These are phyloP conservation scores for Phaedon cochleariae DNA, from an alignment of 2,888 invertebrate species.

Conservation along the genomic window DNA sequence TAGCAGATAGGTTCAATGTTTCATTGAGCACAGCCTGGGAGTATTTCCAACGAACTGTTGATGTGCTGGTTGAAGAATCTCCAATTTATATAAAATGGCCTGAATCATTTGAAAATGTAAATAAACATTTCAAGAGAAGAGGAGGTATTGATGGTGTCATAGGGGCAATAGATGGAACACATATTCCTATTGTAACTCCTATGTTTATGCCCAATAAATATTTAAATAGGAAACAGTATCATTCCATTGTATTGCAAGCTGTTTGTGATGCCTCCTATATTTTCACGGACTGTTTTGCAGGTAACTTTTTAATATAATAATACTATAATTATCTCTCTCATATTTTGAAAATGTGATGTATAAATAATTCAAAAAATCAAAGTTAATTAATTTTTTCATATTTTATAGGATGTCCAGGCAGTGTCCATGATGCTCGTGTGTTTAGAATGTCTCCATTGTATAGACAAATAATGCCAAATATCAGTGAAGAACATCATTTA, in stretches of 20 bases:
- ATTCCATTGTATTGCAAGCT: constrained; percentile 22
- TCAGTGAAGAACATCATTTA: constrained; percentile 16
- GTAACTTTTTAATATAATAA: too few species aligned
- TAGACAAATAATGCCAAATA: constrained; percentile 13
- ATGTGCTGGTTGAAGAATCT: constrained; percentile 10
- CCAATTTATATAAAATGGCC: constrained; percentile 7
- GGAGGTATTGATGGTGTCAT: constrained; percentile 26
- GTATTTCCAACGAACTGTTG: constrained; percentile 4
- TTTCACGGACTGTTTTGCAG: too few species aligned
- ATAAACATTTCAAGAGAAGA: constrained; percentile 15
- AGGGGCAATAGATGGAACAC: constrained; percentile 25
- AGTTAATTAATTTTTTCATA: too few species aligned
- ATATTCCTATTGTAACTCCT: constrained; percentile 23
- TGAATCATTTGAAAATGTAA: constrained; percentile 11
- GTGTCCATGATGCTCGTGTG: constrained; percentile 22
- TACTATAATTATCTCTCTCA: too few species aligned
- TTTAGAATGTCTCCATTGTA: constrained; percentile 21
- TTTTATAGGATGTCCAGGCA: too few species aligned
- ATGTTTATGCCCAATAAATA: constrained; percentile 21
- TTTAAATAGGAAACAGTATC: constrained; percentile 21
- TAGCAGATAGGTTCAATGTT: constrained; percentile 16
- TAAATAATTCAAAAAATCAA: too few species aligned
- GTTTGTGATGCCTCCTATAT: constrained; percentile 21
- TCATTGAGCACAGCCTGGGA: too few species aligned
- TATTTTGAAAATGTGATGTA: too few species aligned